Percentiles rank a stretch among this genome's conserved stretches.
These are phyloP conservation scores for Orussus abietinus DNA, from an alignment of 1,140 invertebrate genomes.

Conservation along the genomic window DNA sequence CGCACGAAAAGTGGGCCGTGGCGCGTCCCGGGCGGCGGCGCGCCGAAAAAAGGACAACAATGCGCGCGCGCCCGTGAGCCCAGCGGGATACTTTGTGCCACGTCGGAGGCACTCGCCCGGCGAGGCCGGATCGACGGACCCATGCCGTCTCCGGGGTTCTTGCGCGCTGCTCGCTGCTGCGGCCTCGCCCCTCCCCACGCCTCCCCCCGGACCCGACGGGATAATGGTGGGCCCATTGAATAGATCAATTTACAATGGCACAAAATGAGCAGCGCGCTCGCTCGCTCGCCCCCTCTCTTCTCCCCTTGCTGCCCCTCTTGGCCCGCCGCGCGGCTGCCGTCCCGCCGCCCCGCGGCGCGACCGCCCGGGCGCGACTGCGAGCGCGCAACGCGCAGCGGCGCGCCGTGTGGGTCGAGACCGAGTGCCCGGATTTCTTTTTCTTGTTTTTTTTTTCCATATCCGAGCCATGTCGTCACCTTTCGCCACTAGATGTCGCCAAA, in stretches of 20 bases:
- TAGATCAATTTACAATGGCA: constrained; percentile 52
- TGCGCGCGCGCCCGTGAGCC: constrained; percentile 12
- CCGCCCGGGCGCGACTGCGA: no score
- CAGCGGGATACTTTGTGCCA: constrained; percentile 21
- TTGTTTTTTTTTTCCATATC: no score
- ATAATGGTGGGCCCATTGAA: constrained; percentile 46
- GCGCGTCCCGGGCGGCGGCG: no score
- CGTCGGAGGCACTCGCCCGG: neutral
- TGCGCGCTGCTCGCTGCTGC: neutral
- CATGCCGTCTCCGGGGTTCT: neutral
- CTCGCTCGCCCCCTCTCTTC: constrained; percentile 12
- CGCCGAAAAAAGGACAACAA: constrained; percentile 23
- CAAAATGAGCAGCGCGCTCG: constrained; percentile 43
- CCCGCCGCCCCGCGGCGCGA: constrained; percentile 4
- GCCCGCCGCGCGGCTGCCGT: constrained; percentile 13
- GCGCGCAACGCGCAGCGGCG: no score
- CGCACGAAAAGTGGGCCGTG: no score
- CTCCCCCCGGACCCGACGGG: no score
- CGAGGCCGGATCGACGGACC: neutral
- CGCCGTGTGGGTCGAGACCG: no score
- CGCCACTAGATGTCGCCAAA: no score
- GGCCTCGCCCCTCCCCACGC: no score
- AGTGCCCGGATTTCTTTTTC: no score
- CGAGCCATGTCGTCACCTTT: no score
- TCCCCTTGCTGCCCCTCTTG: constrained; percentile 12